Base-by-base conservation (phyloP, 2,797 vertebrate genomes). In the Epinephelus awoara region DNA sequence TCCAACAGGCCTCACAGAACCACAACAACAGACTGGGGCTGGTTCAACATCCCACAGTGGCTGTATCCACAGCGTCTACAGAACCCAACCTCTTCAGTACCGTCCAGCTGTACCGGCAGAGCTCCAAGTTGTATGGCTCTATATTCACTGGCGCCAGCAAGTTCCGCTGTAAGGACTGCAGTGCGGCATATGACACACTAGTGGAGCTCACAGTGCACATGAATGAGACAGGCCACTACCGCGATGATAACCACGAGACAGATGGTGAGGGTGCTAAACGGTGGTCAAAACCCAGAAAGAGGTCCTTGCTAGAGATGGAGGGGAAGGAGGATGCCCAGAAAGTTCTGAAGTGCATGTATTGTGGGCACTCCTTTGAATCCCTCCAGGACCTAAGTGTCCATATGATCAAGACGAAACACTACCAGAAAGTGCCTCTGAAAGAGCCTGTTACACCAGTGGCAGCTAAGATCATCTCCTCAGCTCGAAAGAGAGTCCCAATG, bases 341-440 rank as follows among this genome's bases (percentile, higher is more conserved):
- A 91, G 98, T 99, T 68, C 94, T 99, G 42, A 99, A 99, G 91
- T 99, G 98, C 91, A 99, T 99, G 98, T 99, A 99, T 94, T 99
- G 98, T 78, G 98, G 98, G 76, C 98, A 99, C 95, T 99, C 98
- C 27, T 99, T 99, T 85, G 98, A 99, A 95, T 99, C 98, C 80
- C 97, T 99, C 51, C 98, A 99, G 92, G 98, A 99, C 94, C 91
- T 99, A 85, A 99, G 98, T 59, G 98, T 99, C 85, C 98, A 99
- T 64, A 99, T 99, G 98, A 99, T 99, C 89, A 99, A 99, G 96
- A 99, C 98, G 0, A 99, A 99, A 98, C 98, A 99, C 96, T 99
- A 99, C 96, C 98, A 99, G 95, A 99, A 99, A 99, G 98, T 99
- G 97, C 98, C 98, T 98, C 98, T 99, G 92, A 99, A 99, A 95